Evolutionary conservation across 2,113 vertebrate genomes (phyloP), one percentile per base, ranked within the genome.

Genomic region (Rhabdornis inornatus): DNA sequence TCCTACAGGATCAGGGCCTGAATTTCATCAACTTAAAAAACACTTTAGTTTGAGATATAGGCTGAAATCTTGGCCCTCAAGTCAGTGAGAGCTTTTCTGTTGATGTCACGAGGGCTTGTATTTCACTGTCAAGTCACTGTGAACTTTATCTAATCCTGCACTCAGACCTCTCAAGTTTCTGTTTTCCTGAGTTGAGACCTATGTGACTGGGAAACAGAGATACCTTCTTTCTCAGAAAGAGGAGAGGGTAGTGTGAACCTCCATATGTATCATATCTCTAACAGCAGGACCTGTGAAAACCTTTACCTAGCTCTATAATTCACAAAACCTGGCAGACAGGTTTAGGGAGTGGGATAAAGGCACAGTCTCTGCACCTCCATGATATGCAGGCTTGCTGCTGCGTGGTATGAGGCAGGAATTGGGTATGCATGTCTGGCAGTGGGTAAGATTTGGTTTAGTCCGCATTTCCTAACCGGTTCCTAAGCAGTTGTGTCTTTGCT

Each of bases 121-220:
- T 97, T 96, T 96, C 96, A 95, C 76, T 56, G 37, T 90, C 8
- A 7, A 89, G 80, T 78, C 80, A 16, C 92, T 80, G 55, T 96
- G 95, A 95, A 95, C 95, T 95, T 96, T 96, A 83, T 94, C 79
- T 96, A 87, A 89, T 92, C 88, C 88, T 87, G 15, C 4, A 2
- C 59, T 90, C 39, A 22, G 79, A 66, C 86, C 6, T 93, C 96
- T 97, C 96, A 75, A 50, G 70, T 97, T 96, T 95, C 95, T 93
- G 3, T 95, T 94, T 90, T 86, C 79, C 68, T 64, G 42, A 92
- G 42, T 4, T 59, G 60, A 84, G 60, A 84, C 44, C 60, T 78
- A 7, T 52, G 37, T 64, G 42, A 45, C 70, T 79, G 87, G 57
- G 74, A 85, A 96, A 75, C 22, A 81, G 71, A 84, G 69, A 75